Conservation (phyloP, 2,797 vertebrate species). For the Phoeniculus purpureus region DNA sequence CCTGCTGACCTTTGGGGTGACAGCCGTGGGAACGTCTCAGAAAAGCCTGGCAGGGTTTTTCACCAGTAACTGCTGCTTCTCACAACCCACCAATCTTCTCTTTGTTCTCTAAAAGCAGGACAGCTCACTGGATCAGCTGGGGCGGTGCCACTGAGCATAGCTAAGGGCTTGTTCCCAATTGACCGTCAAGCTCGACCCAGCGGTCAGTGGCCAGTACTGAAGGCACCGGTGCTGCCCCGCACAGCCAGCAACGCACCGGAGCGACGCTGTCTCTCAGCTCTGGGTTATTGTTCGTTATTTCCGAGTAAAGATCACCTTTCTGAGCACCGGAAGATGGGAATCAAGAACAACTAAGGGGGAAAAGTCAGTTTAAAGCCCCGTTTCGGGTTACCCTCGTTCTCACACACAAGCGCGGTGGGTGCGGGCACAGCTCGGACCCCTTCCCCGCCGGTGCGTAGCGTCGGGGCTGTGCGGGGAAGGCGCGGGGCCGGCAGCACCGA, state of each 20-base stretch:
- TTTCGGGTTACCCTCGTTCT: not conserved
- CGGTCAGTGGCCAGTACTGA: not conserved
- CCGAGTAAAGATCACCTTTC: not conserved
- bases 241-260: not conserved
- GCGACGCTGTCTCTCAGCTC: not conserved
- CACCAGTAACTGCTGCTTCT: not conserved
- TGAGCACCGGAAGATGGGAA: not conserved
- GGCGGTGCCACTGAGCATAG: not conserved
- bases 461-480: too few relatives aligned
- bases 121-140: not conserved
- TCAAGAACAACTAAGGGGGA: not conserved
- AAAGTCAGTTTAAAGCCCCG: not conserved
- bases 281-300: not conserved
- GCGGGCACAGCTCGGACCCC: too few relatives aligned
- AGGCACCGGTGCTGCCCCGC: not conserved
- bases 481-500: too few relatives aligned
- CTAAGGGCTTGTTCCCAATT: not conserved
- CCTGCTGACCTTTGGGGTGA: rapidly evolving
- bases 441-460: too few relatives aligned
- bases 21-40: not conserved
- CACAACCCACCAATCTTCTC: not conserved
- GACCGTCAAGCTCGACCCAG: not conserved
- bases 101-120: not conserved
- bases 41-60: not conserved
- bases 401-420: rapidly evolving